Conservation (phyloP, 2,113 vertebrate species). For the Rhea americana region DNA sequence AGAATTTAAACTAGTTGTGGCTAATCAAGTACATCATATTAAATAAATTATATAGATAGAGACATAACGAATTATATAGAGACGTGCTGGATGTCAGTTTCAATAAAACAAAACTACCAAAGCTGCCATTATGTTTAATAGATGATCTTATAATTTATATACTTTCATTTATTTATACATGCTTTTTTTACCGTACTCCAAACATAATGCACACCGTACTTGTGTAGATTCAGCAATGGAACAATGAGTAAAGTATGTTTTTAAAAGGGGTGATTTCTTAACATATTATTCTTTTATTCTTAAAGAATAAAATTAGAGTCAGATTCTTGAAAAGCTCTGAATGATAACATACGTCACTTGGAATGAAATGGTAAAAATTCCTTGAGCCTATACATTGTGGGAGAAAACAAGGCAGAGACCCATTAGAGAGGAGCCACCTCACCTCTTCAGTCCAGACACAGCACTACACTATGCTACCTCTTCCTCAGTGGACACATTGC, state of each 20-base stretch:
- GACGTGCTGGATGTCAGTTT: neutral
- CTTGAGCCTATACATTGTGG: neutral
- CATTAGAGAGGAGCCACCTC: neutral
- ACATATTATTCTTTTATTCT: neutral
- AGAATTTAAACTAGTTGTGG: constrained; percentile 35
- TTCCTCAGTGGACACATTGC: neutral
- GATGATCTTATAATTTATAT: neutral
- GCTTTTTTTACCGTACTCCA: neutral
- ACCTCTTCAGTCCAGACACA: neutral
- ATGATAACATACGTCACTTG: neutral
- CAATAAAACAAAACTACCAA: neutral
- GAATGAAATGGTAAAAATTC: neutral
- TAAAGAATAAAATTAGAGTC: neutral
- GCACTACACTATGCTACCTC: neutral
- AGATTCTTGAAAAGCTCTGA: neutral
- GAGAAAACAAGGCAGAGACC: neutral
- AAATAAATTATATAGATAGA: neutral
- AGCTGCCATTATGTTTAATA: neutral
- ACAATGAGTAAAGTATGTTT: neutral
- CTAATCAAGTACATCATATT: constrained; percentile 21
- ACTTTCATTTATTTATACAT: neutral
- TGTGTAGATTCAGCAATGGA: neutral
- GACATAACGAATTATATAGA: neutral
- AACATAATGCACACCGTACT: neutral
- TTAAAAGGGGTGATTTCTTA: neutral